phyloP scores from a whole-genome alignment of 2,888 invertebrate species.

The Eilema caniola region DNA sequence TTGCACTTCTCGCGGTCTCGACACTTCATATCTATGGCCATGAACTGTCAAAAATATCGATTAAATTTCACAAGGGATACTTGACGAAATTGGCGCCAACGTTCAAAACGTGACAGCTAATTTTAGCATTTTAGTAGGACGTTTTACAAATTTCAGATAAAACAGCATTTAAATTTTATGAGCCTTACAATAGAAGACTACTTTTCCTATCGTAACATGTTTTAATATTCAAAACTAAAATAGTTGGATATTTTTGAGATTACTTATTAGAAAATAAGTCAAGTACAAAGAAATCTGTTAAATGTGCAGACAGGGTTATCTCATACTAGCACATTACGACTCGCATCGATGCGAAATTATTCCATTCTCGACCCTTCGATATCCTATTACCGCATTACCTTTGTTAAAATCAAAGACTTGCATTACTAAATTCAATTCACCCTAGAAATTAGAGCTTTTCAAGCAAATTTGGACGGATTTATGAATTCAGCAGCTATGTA shows the following conservation, averaged over 20 bases:
- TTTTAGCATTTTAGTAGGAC: neutral
- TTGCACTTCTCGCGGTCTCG: too few relatives aligned
- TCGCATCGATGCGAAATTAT: neutral
- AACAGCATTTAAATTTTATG: conserved; percentile 14
- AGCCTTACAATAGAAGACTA: conserved; percentile 24
- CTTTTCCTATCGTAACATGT: conserved; percentile 22
- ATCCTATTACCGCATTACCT: neutral
- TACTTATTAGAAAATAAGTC: conserved; percentile 1
- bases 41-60: neutral
- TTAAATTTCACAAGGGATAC: neutral
- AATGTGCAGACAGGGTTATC: neutral
- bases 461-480: neutral
- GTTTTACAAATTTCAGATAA: conserved; percentile 3
- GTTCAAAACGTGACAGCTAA: conserved; percentile 42
- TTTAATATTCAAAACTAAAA: conserved; percentile 29
- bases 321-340: neutral
- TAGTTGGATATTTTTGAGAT: conserved; percentile 37
- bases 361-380: neutral
- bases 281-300: neutral
- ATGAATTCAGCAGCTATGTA: neutral
- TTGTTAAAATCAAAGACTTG: neutral
- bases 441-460: neutral
- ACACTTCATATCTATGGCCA: neutral
- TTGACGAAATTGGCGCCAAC: conserved; percentile 30
- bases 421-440: neutral